phyloP scores from a whole-genome alignment of 2,888 invertebrate species.

The Rhodophaea formosa region DNA sequence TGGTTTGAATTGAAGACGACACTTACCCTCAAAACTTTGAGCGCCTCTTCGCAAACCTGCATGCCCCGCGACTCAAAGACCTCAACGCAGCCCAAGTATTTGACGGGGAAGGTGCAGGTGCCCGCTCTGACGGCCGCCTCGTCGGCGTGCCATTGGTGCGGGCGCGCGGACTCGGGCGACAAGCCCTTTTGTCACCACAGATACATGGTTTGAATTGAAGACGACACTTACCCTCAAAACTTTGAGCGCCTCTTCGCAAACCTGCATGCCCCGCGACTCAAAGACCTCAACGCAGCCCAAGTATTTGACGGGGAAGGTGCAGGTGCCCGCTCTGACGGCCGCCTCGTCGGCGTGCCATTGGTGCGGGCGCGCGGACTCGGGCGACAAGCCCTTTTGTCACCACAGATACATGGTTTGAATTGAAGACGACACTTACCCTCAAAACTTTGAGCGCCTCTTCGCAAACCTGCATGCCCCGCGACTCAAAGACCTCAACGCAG shows the following conservation, averaged over 20 bases:
- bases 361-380: constrained; percentile 97
- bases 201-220: too few species aligned
- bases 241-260: constrained; percentile 99
- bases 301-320: constrained; percentile 99
- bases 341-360: constrained; percentile 99
- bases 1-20: background rate
- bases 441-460: constrained; percentile 91
- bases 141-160: constrained; percentile 99
- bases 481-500: constrained; percentile 99
- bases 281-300: constrained; percentile 99
- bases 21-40: constrained; percentile 87
- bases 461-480: constrained; percentile 99
- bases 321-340: constrained; percentile 96
- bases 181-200: constrained; percentile 93
- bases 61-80: constrained; percentile 99
- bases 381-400: constrained; percentile 92
- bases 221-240: too few species aligned
- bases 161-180: constrained; percentile 95
- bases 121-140: constrained; percentile 97
- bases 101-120: constrained; percentile 98
- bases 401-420: too few species aligned
- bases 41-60: constrained; percentile 99
- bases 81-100: constrained; percentile 99
- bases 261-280: constrained; percentile 99
- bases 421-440: too few species aligned